These are phyloP conservation scores for Horisme vitalbata DNA, from an alignment of 2,888 invertebrate species.

Conservation along the genomic window DNA sequence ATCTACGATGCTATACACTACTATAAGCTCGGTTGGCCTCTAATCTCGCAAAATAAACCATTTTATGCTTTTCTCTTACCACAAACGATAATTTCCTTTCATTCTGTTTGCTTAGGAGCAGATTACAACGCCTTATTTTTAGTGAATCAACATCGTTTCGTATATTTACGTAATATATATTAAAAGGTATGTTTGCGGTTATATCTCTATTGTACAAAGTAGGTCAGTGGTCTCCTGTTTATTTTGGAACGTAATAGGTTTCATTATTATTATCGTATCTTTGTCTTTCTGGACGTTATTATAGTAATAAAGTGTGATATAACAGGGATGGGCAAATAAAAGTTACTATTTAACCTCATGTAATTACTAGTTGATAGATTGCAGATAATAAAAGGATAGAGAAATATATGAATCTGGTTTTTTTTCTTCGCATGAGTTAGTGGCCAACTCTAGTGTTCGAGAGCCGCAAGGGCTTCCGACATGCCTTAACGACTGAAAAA, in stretches of 20 bases:
- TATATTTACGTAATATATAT: constrained; percentile 26
- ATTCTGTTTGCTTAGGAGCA: constrained; percentile 52
- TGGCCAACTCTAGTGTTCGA: no score
- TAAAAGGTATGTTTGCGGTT: constrained; percentile 23
- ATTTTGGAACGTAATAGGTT: background rate
- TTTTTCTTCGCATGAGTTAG: no score
- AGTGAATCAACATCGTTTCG: constrained; percentile 33
- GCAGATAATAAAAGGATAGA: no score
- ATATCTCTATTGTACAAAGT: constrained; percentile 15
- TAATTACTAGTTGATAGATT: no score
- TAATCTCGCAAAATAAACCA: constrained; percentile 11
- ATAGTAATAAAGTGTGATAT: no score
- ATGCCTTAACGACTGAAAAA: no score
- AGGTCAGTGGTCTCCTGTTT: background rate
- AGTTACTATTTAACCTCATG: no score
- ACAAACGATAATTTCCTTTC: constrained; percentile 39
- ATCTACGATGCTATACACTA: constrained; percentile 2
- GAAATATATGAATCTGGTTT: no score
- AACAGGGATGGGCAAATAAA: no score
- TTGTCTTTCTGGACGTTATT: no score
- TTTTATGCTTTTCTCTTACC: constrained; percentile 35
- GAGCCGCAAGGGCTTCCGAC: no score
- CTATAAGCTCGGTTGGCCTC: constrained; percentile 1
- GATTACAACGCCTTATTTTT: constrained; percentile 46
- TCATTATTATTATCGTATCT: background rate